Conservation (phyloP, 2,113 vertebrate genomes). For the Syngnathus typhle region DNA sequence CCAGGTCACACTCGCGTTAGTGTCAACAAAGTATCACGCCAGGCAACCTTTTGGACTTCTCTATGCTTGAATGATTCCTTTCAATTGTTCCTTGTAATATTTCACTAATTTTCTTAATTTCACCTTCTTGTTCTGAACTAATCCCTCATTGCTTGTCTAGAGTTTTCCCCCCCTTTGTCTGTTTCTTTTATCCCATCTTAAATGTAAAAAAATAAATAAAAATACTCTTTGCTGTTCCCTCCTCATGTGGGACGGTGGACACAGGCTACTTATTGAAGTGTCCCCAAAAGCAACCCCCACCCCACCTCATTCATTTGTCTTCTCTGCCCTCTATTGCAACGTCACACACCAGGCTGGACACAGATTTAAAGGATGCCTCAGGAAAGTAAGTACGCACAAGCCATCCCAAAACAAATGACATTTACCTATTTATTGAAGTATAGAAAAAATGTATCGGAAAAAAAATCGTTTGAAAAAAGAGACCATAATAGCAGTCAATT, state of each 20-base stretch:
- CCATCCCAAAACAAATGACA: not conserved
- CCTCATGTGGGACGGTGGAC: not conserved
- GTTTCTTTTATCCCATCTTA: not conserved
- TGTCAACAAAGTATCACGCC: not conserved
- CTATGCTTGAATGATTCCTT: not conserved
- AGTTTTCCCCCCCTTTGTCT: not conserved
- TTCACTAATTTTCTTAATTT: not conserved
- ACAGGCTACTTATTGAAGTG: constrained; percentile 17
- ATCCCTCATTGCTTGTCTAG: not conserved
- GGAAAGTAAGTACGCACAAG: constrained; percentile 76
- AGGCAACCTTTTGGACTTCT: not conserved
- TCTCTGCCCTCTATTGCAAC: constrained; percentile 49
- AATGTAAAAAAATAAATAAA: not conserved
- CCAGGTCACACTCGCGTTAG: not conserved
- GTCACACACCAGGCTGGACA: constrained; percentile 81
- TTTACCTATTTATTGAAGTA: too few species aligned
- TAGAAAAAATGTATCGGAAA: too few species aligned
- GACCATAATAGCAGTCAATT: too few species aligned
- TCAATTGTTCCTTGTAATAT: not conserved
- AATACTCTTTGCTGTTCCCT: not conserved
- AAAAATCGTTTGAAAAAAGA: too few species aligned
- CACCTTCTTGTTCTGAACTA: not conserved
- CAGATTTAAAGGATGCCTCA: constrained; percentile 81
- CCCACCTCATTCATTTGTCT: constrained; percentile 28
- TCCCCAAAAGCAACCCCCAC: not conserved